These are phyloP conservation scores for Cricetomys ansorgei DNA, from an alignment of 2,113 vertebrate species.

Conservation along the genomic window DNA sequence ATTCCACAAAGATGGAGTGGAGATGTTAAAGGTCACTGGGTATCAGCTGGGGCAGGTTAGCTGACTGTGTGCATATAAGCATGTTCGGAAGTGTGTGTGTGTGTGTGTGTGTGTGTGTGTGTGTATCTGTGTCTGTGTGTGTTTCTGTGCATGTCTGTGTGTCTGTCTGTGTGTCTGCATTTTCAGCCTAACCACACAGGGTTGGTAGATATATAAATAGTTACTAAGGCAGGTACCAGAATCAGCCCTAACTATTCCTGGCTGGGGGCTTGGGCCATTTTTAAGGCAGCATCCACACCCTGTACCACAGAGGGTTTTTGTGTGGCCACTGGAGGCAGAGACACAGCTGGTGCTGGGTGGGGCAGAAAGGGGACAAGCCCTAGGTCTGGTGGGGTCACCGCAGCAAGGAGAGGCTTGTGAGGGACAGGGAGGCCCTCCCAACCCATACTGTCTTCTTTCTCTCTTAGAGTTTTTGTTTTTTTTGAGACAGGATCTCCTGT, in stretches of 20 bases:
- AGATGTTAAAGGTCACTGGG: background rate
- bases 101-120: background rate
- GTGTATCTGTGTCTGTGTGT: background rate
- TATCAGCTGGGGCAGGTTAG: background rate
- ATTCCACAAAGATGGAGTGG: background rate
- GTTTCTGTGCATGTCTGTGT: background rate
- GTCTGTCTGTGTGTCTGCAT: background rate
- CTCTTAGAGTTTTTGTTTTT: background rate
- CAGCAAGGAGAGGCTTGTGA: background rate
- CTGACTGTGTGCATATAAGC: background rate
- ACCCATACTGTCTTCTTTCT: background rate
- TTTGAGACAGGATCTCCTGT: background rate
- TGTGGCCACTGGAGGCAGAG: constrained; percentile 46
- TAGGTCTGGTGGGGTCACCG: constrained; percentile 28
- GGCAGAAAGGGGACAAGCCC: background rate
- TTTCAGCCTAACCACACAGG: background rate
- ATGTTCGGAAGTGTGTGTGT: background rate
- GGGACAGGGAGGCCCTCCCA: background rate
- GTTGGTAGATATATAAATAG: constrained; percentile 54
- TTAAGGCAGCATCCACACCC: constrained; percentile 61
- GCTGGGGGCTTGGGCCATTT: constrained; percentile 64
- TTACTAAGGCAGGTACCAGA: constrained; percentile 56
- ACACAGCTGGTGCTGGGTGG: constrained; percentile 58
- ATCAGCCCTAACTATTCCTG: constrained; percentile 62
- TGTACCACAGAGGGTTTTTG: constrained; percentile 59